These are phyloP conservation scores for Crocallis elinguaria DNA, from an alignment of 2,888 invertebrate species.

Conservation along the genomic window DNA sequence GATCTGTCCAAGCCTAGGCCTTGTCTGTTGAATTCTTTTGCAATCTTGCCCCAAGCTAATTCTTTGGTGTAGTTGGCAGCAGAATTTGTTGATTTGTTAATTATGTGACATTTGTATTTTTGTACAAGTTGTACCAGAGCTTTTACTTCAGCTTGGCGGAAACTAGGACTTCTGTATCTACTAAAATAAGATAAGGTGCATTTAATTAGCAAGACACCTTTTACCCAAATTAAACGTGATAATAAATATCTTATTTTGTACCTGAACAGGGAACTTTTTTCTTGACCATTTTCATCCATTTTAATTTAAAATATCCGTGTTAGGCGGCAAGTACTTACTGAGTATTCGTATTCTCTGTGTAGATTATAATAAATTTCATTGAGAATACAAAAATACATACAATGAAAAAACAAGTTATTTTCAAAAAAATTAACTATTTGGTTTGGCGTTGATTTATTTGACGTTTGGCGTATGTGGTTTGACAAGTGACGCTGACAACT, in stretches of 20 bases:
- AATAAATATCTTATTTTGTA: background rate
- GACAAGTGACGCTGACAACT: too few species aligned
- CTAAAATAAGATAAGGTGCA: slow-evolving; percentile 34
- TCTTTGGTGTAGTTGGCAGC: slow-evolving; percentile 63
- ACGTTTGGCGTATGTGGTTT: too few species aligned
- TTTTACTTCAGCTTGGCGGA: slow-evolving; percentile 60
- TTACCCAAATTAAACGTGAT: background rate
- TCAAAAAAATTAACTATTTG: too few species aligned
- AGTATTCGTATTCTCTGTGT: too few species aligned
- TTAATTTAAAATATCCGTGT: too few species aligned
- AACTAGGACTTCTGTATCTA: slow-evolving; percentile 64
- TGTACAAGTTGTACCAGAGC: slow-evolving; percentile 59
- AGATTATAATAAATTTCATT: too few species aligned
- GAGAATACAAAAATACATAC: too few species aligned
- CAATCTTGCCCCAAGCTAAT: slow-evolving; percentile 63
- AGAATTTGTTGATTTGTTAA: slow-evolving; percentile 63
- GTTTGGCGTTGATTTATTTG: too few species aligned
- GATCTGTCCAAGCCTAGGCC: slow-evolving; percentile 55
- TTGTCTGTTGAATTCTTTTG: slow-evolving; percentile 60
- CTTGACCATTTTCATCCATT: slow-evolving; percentile 6
- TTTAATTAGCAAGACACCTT: background rate
- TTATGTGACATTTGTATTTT: slow-evolving; percentile 61
- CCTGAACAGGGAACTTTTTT: slow-evolving; percentile 21
- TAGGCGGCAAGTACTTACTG: too few species aligned
- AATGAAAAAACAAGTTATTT: too few species aligned